Percentiles rank a stretch among this genome's conserved stretches.
Evolutionary conservation across 1,140 invertebrate species (phyloP).

Genomic region (Drosophila mayri): DNA sequence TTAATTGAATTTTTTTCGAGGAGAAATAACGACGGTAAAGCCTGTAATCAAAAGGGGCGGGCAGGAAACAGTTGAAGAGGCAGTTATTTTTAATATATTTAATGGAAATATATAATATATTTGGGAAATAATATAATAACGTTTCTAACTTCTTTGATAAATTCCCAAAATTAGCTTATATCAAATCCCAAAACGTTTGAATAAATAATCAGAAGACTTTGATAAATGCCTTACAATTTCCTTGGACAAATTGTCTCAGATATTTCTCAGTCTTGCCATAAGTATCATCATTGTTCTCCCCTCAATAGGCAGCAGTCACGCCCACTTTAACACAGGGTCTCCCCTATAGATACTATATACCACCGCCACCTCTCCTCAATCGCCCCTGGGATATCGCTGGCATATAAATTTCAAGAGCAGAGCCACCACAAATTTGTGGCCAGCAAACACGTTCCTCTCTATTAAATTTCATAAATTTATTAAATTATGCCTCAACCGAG

Average conservation of each 20-base stretch:
- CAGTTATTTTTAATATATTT: neutral
- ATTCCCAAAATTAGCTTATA: conserved; percentile 3
- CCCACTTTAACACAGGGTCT: conserved; percentile 39
- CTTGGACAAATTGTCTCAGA: conserved; percentile 41
- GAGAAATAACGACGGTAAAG: neutral
- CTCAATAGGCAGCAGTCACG: conserved; percentile 31
- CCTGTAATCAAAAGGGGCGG: neutral
- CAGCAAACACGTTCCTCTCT: conserved; percentile 77
- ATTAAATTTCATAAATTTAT: conserved; percentile 83
- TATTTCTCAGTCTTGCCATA: conserved; percentile 28
- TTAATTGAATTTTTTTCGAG: conserved; percentile 11
- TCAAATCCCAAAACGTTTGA: conserved; percentile 10
- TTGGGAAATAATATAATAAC: too few relatives aligned
- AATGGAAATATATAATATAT: neutral
- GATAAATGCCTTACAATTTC: conserved; percentile 31
- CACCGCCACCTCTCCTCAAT: too few relatives aligned
- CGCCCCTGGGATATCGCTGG: conserved; percentile 36
- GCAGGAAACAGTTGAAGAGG: neutral
- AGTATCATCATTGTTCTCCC: conserved; percentile 39
- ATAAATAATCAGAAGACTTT: conserved; percentile 30
- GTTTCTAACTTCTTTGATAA: neutral
- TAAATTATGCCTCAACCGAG: conserved; percentile 67
- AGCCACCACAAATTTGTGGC: conserved; percentile 77
- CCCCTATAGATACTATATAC: conserved; percentile 1
- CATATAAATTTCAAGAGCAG: conserved; percentile 70